Conservation (phyloP, 2,797 vertebrate species). For the Numenius phaeopus region DNA sequence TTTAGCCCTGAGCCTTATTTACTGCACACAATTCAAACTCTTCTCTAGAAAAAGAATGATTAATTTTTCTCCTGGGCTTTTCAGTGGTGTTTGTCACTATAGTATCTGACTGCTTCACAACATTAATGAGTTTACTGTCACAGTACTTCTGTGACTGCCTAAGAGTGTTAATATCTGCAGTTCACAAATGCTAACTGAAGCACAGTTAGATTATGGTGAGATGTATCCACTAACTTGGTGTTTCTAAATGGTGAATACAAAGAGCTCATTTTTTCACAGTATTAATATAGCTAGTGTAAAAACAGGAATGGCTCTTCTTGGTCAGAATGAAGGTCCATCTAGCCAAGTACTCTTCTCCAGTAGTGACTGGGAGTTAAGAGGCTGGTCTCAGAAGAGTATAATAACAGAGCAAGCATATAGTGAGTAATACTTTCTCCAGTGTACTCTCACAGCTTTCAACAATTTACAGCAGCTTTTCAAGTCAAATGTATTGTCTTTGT, state of each 20-base stretch:
- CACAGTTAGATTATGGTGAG: neutral
- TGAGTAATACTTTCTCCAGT: neutral
- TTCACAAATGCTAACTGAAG: neutral
- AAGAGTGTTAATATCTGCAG: neutral
- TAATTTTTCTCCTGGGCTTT: neutral
- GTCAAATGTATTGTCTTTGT: constrained; percentile 19
- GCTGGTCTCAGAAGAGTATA: neutral
- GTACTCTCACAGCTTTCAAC: neutral
- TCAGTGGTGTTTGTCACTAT: neutral
- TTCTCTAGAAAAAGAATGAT: neutral
- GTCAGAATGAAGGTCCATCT: neutral
- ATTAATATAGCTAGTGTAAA: neutral
- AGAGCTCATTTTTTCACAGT: neutral
- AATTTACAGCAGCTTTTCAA: neutral
- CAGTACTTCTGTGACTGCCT: neutral
- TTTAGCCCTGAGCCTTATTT: neutral
- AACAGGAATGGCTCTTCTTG: neutral
- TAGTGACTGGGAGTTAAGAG: neutral
- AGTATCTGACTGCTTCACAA: neutral
- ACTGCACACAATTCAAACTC: neutral
- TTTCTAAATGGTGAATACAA: neutral
- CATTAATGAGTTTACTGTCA: neutral
- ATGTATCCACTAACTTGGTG: neutral
- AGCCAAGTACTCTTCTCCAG: neutral
- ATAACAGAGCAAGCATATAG: neutral